Evolutionary conservation across 1,140 invertebrate species (phyloP).

Genomic region (Brachionus rotundiformis): DNA sequence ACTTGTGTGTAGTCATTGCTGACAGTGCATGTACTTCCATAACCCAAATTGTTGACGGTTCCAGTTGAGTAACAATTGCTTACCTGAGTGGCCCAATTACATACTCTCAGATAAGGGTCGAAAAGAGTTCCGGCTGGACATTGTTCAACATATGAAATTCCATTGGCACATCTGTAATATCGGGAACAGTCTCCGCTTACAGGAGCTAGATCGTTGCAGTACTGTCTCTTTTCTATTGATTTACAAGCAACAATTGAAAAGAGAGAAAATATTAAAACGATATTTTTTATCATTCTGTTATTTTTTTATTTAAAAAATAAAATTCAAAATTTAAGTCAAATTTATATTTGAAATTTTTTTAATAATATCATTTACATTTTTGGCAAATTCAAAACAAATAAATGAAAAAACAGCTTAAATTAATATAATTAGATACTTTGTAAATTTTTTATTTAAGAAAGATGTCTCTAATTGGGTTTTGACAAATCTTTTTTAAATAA

Average conservation of each 20-base stretch:
- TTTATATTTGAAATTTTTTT: background rate
- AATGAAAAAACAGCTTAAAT: background rate
- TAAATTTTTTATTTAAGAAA: background rate
- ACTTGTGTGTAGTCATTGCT: slow-evolving; percentile 31
- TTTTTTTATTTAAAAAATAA: background rate
- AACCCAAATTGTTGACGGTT: background rate
- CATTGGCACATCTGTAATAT: slow-evolving; percentile 2
- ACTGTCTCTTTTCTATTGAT: slow-evolving; percentile 24
- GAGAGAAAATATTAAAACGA: background rate
- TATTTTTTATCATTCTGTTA: background rate
- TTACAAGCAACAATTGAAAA: background rate
- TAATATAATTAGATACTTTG: background rate
- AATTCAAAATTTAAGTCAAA: background rate
- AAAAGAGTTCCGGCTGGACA: background rate
- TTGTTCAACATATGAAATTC: background rate
- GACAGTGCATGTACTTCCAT: background rate
- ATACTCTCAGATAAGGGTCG: background rate
- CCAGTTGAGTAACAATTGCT: background rate
- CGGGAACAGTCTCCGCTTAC: background rate
- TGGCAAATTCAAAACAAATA: background rate
- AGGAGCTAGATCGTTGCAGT: background rate
- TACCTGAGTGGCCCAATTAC: slow-evolving; percentile 3
- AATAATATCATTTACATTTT: background rate
- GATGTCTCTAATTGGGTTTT: background rate
- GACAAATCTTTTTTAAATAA: background rate